A percentile compares a stretch with the other conserved stretches of the same genome.
phyloP scores from a whole-genome alignment of 2,888 invertebrate genomes.

The Trachelus stipa region DNA sequence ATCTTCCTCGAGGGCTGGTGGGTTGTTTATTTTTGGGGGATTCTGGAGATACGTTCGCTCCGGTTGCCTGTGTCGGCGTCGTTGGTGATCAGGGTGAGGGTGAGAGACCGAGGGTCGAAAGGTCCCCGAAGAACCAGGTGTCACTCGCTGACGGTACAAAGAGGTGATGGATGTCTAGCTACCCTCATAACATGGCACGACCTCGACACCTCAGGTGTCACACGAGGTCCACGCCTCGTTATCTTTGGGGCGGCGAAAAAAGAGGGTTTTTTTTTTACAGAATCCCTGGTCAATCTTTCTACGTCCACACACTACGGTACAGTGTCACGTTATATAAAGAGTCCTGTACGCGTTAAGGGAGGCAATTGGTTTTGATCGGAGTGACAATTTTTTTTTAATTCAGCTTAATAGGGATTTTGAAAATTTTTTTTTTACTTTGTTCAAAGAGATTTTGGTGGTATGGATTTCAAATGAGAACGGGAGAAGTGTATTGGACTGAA shows the following conservation, averaged over 20 bases:
- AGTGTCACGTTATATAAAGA: too few relatives aligned
- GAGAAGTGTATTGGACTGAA: not conserved
- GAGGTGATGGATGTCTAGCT: conserved; percentile 59
- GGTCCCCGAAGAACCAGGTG: conserved; percentile 55
- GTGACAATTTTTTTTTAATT: too few relatives aligned
- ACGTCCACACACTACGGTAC: too few relatives aligned
- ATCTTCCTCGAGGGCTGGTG: conserved; percentile 31
- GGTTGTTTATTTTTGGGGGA: conserved; percentile 46
- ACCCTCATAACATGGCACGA: conserved; percentile 54
- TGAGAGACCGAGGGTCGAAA: conserved; percentile 14
- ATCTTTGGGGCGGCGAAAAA: conserved; percentile 34
- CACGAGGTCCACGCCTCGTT: conserved; percentile 56
- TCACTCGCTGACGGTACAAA: conserved; percentile 54
- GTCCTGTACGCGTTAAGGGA: too few relatives aligned
- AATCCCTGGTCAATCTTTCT: not conserved
- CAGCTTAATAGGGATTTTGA: too few relatives aligned
- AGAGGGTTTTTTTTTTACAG: conserved; percentile 9
- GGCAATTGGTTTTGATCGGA: too few relatives aligned
- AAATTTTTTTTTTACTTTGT: too few relatives aligned
- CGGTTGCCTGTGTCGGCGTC: conserved; percentile 34
- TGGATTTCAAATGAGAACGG: too few relatives aligned
- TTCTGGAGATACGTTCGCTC: too few relatives aligned
- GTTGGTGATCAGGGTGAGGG: conserved; percentile 32
- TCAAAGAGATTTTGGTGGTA: too few relatives aligned
- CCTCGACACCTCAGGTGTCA: conserved; percentile 60